Base-by-base conservation (phyloP, 2,888 invertebrate species). In the Imbricaverruca yamaguchii region DNA sequence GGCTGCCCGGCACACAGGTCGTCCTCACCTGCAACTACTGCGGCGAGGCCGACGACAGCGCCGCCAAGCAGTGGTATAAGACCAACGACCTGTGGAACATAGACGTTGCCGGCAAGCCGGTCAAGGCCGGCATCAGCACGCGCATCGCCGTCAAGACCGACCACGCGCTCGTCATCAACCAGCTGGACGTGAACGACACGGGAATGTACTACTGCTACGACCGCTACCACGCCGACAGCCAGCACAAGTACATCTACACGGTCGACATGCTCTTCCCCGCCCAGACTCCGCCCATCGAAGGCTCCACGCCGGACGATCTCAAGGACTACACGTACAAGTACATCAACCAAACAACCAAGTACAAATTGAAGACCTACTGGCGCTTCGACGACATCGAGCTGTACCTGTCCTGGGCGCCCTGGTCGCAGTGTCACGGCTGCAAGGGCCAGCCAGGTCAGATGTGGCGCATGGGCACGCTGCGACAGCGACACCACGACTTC, bases 131-230 rank as follows among this genome's bases (percentile, higher is more conserved):
- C 57, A 23, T 8, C 12, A 25, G 0, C 56, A 7, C 79, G 11
- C 79, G 79, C 79, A 15, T 57, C 79, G 15, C 79, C 15, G 23
- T 79, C 23, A 13, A 18, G n/a, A 10, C 4, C 23, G 79, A 79
- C 79, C 79, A 79, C 57, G 1, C 79, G 23, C 79, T 79, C 57
- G 57, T 59, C 57, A 79, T 79, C 59, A 11, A 21, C 57, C 8
- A 56, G 57, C 57, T 79, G 57, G 79, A 79, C 57, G 79, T 79
- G 13, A 79, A 79, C n/a, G 79, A 79, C 79, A 79, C 79, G 10
- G 79, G 79, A 23, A 56, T 79, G 57, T 79, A 79, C 79, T 79
- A 79, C 79, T 79, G 79, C 57, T 79, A 23, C 57, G 79, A 79
- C 23, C 23, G 23, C 2, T 56, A 56, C 23, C 79, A 79, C 57